Percentiles rank a stretch among this genome's conserved stretches.
These are phyloP conservation scores for Andricus curvator DNA, from an alignment of 2,888 invertebrate species.

Conservation along the genomic window DNA sequence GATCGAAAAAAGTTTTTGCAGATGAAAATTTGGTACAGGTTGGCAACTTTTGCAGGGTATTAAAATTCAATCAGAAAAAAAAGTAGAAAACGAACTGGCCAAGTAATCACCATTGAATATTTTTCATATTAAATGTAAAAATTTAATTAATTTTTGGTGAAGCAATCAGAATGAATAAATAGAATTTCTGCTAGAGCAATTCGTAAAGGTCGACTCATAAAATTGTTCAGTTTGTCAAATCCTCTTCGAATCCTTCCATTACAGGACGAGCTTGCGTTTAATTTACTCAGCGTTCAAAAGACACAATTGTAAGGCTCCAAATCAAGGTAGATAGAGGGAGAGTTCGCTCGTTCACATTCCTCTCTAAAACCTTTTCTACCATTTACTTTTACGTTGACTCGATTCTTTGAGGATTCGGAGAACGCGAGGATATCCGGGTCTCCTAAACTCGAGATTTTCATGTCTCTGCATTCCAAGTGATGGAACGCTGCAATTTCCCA, in stretches of 20 bases:
- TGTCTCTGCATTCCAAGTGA: constrained; percentile 18
- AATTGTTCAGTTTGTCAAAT: constrained; percentile 33
- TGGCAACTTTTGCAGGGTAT: too few relatives aligned
- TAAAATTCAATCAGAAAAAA: too few relatives aligned
- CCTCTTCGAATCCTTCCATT: constrained; percentile 31
- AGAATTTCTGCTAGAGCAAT: constrained; percentile 1
- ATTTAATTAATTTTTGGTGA: background rate
- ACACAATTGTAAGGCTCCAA: constrained; percentile 34
- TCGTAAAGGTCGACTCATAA: constrained; percentile 32
- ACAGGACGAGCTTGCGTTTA: constrained; percentile 30
- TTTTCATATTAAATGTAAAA: background rate
- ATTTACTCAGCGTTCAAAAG: constrained; percentile 40
- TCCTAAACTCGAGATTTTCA: constrained; percentile 36
- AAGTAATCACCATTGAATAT: too few relatives aligned
- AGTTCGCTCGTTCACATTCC: constrained; percentile 22
- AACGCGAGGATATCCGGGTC: constrained; percentile 33
- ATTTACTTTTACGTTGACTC: constrained; percentile 40
- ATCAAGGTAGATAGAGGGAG: constrained; percentile 33
- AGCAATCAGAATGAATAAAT: background rate
- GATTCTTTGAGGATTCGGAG: constrained; percentile 37
- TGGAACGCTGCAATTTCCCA: constrained; percentile 22
- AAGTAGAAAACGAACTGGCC: too few relatives aligned
- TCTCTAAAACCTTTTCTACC: constrained; percentile 36
- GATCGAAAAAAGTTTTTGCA: too few relatives aligned
- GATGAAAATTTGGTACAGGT: too few relatives aligned